Percentiles rank a stretch among this genome's conserved stretches.
Evolutionary conservation across 2,113 vertebrate species (phyloP).

Genomic region (Cinclus mexicanus): DNA sequence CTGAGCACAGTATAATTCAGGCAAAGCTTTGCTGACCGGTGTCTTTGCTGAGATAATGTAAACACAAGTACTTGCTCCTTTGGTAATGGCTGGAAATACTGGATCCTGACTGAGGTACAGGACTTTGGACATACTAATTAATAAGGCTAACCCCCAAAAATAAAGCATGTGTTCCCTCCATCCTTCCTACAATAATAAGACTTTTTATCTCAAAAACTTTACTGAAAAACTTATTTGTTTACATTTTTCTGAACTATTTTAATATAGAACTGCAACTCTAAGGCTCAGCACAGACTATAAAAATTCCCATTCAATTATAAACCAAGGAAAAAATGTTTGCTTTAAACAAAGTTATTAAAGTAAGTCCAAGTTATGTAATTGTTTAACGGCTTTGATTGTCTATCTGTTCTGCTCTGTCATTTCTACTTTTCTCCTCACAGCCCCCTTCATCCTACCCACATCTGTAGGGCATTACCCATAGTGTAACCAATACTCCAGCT

Average conservation of each 20-base stretch:
- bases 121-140: fast-evolving
- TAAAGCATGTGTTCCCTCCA: neutral
- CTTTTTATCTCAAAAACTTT: neutral
- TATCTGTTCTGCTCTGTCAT: neutral
- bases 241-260: neutral
- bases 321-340: neutral
- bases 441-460: constrained; percentile 41
- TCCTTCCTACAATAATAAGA: neutral
- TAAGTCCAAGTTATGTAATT: neutral
- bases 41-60: neutral
- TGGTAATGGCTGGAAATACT: neutral
- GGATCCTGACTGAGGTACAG: neutral
- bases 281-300: neutral
- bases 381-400: neutral
- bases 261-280: neutral
- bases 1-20: neutral
- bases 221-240: neutral
- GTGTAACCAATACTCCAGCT: constrained; percentile 63
- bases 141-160: neutral
- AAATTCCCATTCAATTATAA: neutral
- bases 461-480: constrained; percentile 64
- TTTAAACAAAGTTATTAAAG: neutral
- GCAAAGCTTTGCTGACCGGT: neutral
- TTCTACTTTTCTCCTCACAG: constrained; percentile 17
- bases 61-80: neutral